These are phyloP conservation scores for Dipodomys merriami DNA, from an alignment of 2,113 vertebrate species.

Conservation along the genomic window DNA sequence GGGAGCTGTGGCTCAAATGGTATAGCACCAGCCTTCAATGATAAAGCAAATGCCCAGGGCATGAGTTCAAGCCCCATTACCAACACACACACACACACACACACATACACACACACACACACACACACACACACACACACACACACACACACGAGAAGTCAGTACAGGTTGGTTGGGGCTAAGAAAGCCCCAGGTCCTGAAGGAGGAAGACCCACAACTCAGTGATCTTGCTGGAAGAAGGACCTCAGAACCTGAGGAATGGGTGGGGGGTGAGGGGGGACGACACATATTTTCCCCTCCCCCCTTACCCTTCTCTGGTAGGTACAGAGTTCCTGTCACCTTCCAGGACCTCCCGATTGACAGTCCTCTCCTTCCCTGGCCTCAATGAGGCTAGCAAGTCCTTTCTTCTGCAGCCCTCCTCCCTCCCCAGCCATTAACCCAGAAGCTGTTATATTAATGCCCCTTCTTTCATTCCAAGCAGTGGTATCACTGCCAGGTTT, in stretches of 20 bases:
- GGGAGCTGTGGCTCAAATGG: too few relatives aligned
- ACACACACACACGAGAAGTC: not conserved
- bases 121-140: too few relatives aligned
- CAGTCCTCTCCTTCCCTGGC: not conserved
- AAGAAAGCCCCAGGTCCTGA: not conserved
- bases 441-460: constrained; percentile 50
- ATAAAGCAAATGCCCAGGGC: too few relatives aligned
- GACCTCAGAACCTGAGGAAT: too few relatives aligned
- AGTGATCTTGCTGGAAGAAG: too few relatives aligned
- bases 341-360: not conserved
- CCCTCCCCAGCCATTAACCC: constrained; percentile 22
- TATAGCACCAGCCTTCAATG: too few relatives aligned
- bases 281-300: too few relatives aligned
- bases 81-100: too few relatives aligned
- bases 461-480: constrained; percentile 59
- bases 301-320: not conserved
- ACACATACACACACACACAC: too few relatives aligned
- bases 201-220: not conserved
- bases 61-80: too few relatives aligned
- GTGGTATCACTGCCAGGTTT: constrained; percentile 58
- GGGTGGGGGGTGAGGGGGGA: not conserved
- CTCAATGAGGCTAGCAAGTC: not conserved
- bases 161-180: not conserved
- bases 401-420: fast-evolving
- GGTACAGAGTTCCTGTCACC: not conserved